Evolutionary conservation across 2,113 vertebrate genomes (phyloP).

Genomic region (Odontesthes bonariensis): DNA sequence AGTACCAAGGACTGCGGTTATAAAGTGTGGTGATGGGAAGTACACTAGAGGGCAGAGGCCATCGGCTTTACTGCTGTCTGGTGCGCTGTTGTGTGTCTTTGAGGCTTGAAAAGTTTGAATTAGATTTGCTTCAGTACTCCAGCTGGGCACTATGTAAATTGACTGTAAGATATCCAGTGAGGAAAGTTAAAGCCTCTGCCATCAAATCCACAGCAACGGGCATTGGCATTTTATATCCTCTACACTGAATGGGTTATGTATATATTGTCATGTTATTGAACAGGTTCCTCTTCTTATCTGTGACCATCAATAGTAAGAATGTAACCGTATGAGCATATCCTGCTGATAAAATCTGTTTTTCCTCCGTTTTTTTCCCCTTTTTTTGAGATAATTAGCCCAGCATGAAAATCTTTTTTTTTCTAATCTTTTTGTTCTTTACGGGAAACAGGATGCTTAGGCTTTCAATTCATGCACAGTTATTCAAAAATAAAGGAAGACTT

Average conservation of each 20-base stretch:
- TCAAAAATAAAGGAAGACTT: slow-evolving; percentile 68
- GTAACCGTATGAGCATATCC: slow-evolving; percentile 57
- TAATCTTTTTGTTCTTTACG: slow-evolving; percentile 67
- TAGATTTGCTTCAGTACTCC: slow-evolving; percentile 77
- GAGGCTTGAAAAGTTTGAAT: slow-evolving; percentile 69
- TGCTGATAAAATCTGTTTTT: slow-evolving; percentile 72
- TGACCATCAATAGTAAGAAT: slow-evolving; percentile 53
- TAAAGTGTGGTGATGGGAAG: slow-evolving; percentile 69
- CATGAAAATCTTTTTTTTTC: slow-evolving; percentile 68
- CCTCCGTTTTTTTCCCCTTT: slow-evolving; percentile 57
- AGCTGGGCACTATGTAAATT: slow-evolving; percentile 77
- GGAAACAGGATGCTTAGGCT: slow-evolving; percentile 72
- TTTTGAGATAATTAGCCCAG: slow-evolving; percentile 64
- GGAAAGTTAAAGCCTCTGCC: slow-evolving; percentile 44
- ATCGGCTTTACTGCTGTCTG: slow-evolving; percentile 70
- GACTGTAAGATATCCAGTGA: slow-evolving; percentile 57
- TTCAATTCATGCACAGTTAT: slow-evolving; percentile 66
- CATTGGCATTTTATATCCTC: slow-evolving; percentile 39
- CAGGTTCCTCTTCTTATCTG: slow-evolving; percentile 54
- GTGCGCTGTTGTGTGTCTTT: slow-evolving; percentile 71
- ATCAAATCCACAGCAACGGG: slow-evolving; percentile 28
- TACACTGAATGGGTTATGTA: slow-evolving; percentile 38
- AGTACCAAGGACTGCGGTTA: slow-evolving; percentile 51
- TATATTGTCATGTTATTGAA: slow-evolving; percentile 55
- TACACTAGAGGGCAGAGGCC: slow-evolving; percentile 74